Percentiles rank a stretch among this genome's conserved stretches.
These are phyloP conservation scores for Ia io DNA, from an alignment of 2,113 vertebrate genomes.

Conservation along the genomic window DNA sequence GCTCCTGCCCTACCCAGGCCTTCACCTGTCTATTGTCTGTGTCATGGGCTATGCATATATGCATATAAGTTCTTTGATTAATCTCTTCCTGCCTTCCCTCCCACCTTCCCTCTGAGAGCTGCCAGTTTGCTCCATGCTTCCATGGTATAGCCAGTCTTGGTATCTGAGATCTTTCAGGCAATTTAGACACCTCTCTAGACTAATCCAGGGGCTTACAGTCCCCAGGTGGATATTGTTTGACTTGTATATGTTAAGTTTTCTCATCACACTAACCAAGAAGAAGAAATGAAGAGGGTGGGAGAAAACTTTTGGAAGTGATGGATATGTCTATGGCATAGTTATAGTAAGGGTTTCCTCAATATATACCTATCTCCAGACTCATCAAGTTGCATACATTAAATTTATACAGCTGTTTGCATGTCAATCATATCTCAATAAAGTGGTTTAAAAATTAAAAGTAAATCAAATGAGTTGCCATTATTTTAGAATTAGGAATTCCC, in stretches of 20 bases:
- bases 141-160: not conserved
- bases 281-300: not conserved
- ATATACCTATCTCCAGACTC: not conserved
- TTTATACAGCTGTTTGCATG: not conserved
- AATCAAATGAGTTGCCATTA: not conserved
- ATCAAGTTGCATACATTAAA: not conserved
- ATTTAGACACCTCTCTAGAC: not conserved
- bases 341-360: not conserved
- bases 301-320: not conserved
- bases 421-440: not conserved
- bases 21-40: no score
- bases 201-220: not conserved
- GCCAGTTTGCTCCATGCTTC: no score
- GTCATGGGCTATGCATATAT: no score
- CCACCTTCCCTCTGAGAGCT: no score
- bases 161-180: not conserved
- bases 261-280: not conserved
- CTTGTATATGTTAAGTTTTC: not conserved
- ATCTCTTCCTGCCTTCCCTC: no score
- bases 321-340: not conserved
- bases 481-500: constrained; percentile 15
- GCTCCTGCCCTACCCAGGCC: no score
- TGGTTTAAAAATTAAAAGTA: not conserved
- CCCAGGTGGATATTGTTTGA: not conserved
- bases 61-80: no score